phyloP scores from a whole-genome alignment of 2,797 vertebrate species.

The Coranthus polyacanthus region DNA sequence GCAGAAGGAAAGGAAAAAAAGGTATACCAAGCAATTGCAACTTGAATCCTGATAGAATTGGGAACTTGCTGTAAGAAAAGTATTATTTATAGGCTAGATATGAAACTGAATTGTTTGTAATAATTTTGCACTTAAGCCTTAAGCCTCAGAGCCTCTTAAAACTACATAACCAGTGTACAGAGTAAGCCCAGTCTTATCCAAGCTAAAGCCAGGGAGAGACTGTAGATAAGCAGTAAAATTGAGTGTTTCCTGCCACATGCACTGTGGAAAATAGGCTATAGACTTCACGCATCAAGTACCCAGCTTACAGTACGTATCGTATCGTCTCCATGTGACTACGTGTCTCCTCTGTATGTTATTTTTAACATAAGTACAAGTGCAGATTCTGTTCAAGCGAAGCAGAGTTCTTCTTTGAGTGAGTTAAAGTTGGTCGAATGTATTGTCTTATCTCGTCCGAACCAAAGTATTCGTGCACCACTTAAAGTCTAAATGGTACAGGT shows the following conservation, averaged over 20 bases:
- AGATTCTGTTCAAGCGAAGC: slow-evolving; percentile 31
- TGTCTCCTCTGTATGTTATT: slow-evolving; percentile 51
- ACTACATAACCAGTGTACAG: slow-evolving; percentile 47
- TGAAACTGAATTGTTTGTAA: slow-evolving; percentile 35
- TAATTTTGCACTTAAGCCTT: slow-evolving; percentile 50
- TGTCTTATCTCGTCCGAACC: slow-evolving; percentile 20
- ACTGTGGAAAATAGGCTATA: slow-evolving; percentile 60
- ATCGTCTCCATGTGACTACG: slow-evolving; percentile 46
- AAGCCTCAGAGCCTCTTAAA: slow-evolving; percentile 51
- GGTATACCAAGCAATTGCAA: neutral
- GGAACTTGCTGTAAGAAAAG: slow-evolving; percentile 2
- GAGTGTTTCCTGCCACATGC: slow-evolving; percentile 43
- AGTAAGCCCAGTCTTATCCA: slow-evolving; percentile 46
- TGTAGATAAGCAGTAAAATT: slow-evolving; percentile 67
- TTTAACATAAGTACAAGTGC: slow-evolving; percentile 36
- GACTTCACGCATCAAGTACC: slow-evolving; percentile 60
- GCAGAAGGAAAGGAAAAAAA: too few relatives aligned
- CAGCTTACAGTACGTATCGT: slow-evolving; percentile 55
- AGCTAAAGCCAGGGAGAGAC: slow-evolving; percentile 48
- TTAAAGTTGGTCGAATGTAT: slow-evolving; percentile 14
- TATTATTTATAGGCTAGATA: slow-evolving; percentile 29
- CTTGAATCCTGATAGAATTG: neutral
- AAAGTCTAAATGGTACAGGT: neutral
- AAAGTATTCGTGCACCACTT: neutral
- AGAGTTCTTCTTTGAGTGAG: slow-evolving; percentile 6